Evolutionary conservation across 2,888 invertebrate genomes (phyloP).

Genomic region (Catocala sponsa): DNA sequence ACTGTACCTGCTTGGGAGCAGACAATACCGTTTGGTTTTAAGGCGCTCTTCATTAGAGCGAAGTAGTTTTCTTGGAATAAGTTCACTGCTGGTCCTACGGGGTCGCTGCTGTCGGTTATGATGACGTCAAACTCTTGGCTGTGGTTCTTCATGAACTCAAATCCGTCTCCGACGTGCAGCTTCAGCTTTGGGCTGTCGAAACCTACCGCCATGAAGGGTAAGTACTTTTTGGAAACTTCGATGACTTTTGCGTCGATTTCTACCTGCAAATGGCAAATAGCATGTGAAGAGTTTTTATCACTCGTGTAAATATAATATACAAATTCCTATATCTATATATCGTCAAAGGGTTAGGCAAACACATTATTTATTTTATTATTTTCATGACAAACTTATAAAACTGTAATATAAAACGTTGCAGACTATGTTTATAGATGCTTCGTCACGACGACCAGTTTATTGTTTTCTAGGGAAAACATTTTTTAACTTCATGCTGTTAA

Average conservation of each 20-base stretch:
- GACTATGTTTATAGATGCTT: too few species aligned
- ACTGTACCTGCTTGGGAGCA: slow-evolving; percentile 96
- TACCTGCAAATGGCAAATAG: slow-evolving; percentile 88
- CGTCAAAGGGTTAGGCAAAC: too few species aligned
- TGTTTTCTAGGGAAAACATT: too few species aligned
- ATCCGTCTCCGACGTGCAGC: slow-evolving; percentile 96
- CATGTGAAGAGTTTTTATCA: too few species aligned
- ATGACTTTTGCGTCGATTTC: slow-evolving; percentile 98
- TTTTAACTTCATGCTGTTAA: too few species aligned
- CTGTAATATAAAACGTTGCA: too few species aligned
- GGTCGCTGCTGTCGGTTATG: slow-evolving; percentile 99
- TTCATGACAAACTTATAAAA: too few species aligned
- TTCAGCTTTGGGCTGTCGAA: slow-evolving; percentile 94
- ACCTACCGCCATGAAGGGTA: slow-evolving; percentile 97
- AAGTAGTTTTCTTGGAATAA: slow-evolving; percentile 95
- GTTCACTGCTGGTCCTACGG: slow-evolving; percentile 93
- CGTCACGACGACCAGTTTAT: too few species aligned
- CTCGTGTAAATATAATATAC: too few species aligned
- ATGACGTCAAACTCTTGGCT: slow-evolving; percentile 97
- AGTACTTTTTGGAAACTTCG: slow-evolving; percentile 94
- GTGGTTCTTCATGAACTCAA: slow-evolving; percentile 96
- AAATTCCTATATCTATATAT: too few species aligned
- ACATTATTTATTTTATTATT: too few species aligned
- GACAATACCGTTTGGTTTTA: slow-evolving; percentile 96
- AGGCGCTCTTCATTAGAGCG: slow-evolving; percentile 93